phyloP scores from a whole-genome alignment of 2,888 invertebrate species.

The Brachyptera putata region DNA sequence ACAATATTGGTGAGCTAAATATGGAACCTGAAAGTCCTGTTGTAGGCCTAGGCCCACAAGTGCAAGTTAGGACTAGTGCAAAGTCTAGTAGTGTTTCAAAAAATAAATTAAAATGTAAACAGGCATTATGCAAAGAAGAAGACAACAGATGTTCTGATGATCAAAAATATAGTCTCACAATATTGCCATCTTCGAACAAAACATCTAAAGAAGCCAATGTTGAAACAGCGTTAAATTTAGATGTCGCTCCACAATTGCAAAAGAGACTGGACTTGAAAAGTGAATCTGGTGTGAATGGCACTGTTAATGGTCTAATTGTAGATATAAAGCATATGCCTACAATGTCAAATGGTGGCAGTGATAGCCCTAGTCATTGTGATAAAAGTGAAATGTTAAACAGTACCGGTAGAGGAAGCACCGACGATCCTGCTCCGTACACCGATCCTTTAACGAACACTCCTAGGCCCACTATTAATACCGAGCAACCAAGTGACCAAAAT shows the following conservation, averaged over 20 bases:
- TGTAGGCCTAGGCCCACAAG: too few species aligned
- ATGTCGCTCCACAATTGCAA: slow-evolving; percentile 30
- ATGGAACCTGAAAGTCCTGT: slow-evolving; percentile 28
- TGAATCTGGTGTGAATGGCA: slow-evolving; percentile 33
- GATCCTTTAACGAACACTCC: too few species aligned
- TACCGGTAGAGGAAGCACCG: too few species aligned
- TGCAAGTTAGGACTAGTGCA: slow-evolving; percentile 27
- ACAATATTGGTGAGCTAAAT: slow-evolving; percentile 28
- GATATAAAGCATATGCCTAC: slow-evolving; percentile 23
- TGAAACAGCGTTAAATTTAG: slow-evolving; percentile 17
- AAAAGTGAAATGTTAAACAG: too few species aligned
- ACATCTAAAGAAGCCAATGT: slow-evolving; percentile 16
- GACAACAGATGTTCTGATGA: slow-evolving; percentile 27
- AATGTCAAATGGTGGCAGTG: slow-evolving; percentile 26
- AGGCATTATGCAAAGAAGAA: slow-evolving; percentile 24
- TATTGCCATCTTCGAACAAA: slow-evolving; percentile 24
- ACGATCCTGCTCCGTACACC: too few species aligned
- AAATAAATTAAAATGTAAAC: slow-evolving; percentile 26
- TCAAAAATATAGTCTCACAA: slow-evolving; percentile 28
- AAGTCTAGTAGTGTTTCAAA: slow-evolving; percentile 27
- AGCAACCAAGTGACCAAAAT: slow-evolving; percentile 32
- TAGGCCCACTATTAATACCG: too few species aligned
- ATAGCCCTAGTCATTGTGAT: slow-evolving; percentile 32
- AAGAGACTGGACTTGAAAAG: slow-evolving; percentile 32
- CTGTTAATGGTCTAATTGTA: slow-evolving; percentile 33